Evolutionary conservation across 2,113 vertebrate species (phyloP).

Genomic region (Phalacrocorax aristotelis): DNA sequence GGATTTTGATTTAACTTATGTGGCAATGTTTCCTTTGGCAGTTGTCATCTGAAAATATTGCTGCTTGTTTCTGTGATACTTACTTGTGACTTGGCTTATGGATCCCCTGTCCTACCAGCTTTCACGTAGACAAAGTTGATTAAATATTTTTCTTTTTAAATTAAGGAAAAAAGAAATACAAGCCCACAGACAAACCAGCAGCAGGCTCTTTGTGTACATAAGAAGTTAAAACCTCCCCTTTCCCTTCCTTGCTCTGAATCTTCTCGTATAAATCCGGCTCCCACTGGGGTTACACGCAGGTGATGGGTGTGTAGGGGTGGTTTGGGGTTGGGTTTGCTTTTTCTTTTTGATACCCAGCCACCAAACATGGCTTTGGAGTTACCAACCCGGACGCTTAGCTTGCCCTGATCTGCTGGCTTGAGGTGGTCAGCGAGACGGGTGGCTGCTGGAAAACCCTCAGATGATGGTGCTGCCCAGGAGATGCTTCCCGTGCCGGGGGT

Average conservation of each 20-base stretch:
- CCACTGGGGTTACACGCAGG: not conserved
- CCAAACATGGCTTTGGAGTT: not conserved
- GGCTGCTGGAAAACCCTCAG: not conserved
- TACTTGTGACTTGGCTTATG: not conserved
- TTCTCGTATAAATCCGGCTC: not conserved
- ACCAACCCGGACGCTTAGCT: not conserved
- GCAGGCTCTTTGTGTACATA: not conserved
- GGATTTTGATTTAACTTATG: not conserved
- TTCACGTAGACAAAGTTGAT: not conserved
- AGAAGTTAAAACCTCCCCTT: not conserved
- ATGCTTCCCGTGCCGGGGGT: not conserved
- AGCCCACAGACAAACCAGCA: not conserved
- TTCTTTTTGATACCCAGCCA: not conserved
- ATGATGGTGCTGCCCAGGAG: not conserved
- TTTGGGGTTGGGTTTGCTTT: no score
- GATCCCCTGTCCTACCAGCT: not conserved
- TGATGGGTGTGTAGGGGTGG: not conserved
- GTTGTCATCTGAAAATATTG: not conserved
- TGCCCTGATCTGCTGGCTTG: not conserved
- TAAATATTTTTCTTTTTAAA: not conserved
- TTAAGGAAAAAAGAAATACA: not conserved
- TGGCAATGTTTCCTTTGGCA: not conserved
- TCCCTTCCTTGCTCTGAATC: not conserved
- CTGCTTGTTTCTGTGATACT: not conserved
- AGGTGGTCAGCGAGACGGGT: accelerated